These are phyloP conservation scores for Rhyacophila brunnea DNA, from an alignment of 1,140 invertebrate genomes.

Conservation along the genomic window DNA sequence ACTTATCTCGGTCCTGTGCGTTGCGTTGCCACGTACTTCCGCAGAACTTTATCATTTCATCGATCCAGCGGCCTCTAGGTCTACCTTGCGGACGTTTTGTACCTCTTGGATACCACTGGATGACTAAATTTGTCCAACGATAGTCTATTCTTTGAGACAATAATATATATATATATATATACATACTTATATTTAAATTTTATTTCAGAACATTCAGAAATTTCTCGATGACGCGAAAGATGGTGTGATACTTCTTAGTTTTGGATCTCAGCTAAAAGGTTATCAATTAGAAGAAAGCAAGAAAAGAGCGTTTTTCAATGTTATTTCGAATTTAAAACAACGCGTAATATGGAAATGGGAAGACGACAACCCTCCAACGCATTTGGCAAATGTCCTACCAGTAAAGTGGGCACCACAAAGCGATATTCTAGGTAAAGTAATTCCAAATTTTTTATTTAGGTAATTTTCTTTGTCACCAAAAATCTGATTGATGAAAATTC, in stretches of 20 bases:
- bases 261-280: conserved; percentile 17
- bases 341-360: conserved; percentile 60
- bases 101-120: too few relatives aligned
- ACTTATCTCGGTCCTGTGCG: too few relatives aligned
- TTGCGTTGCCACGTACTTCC: too few relatives aligned
- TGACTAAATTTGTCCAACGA: too few relatives aligned
- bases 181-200: conserved; percentile 31
- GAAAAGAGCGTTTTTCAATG: conserved; percentile 22
- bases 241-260: conserved; percentile 57
- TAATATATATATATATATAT: too few relatives aligned
- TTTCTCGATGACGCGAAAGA: conserved; percentile 48
- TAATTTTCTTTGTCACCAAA: conserved; percentile 9
- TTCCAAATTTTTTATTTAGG: too few relatives aligned
- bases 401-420: conserved; percentile 61
- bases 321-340: conserved; percentile 42
- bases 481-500: too few relatives aligned
- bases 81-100: too few relatives aligned
- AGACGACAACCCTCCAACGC: conserved; percentile 43
- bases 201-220: conserved; percentile 40
- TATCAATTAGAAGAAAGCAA: conserved; percentile 13
- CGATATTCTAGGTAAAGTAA: conserved; percentile 49
- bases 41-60: too few relatives aligned
- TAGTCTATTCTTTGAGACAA: too few relatives aligned
- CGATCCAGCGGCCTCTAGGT: too few relatives aligned
- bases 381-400: conserved; percentile 55